phyloP scores from a whole-genome alignment of 1,140 invertebrate species.

The Pectinophora gossypiella region DNA sequence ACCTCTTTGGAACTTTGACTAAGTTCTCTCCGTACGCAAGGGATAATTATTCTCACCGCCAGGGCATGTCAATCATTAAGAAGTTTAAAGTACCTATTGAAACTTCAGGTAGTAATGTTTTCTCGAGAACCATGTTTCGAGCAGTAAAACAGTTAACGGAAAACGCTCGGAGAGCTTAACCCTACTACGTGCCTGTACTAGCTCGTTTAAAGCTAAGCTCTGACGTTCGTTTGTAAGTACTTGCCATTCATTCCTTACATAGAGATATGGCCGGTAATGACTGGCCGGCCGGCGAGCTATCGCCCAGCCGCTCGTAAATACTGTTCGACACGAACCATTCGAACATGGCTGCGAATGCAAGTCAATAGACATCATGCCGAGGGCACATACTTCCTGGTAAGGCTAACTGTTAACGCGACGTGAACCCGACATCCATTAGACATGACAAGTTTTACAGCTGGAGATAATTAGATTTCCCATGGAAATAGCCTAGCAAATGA shows the following conservation, averaged over 20 bases:
- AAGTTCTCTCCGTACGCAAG: background rate
- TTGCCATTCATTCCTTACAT: conserved; percentile 64
- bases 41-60: background rate
- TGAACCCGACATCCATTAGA: conserved; percentile 16
- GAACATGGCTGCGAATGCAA: conserved; percentile 57
- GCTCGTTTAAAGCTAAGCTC: conserved; percentile 50
- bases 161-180: conserved; percentile 44
- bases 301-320: conserved; percentile 65
- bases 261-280: conserved; percentile 69
- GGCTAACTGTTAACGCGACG: conserved; percentile 36
- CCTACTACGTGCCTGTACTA: conserved; percentile 51
- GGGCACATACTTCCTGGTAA: conserved; percentile 53
- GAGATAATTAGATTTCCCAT: conserved; percentile 21
- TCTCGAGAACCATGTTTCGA: conserved; percentile 24
- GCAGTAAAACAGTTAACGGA: conserved; percentile 58
- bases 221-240: conserved; percentile 53
- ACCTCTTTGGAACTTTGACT: background rate
- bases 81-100: conserved; percentile 1
- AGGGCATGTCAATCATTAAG: conserved; percentile 1
- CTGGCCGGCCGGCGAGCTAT: conserved; percentile 51
- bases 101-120: conserved; percentile 1
- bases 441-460: background rate
- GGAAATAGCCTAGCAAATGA: conserved; percentile 13
- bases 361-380: conserved; percentile 58
- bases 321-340: conserved; percentile 57